Evolutionary conservation across 2,888 invertebrate genomes (phyloP).

Genomic region (Diplazon laetatorius): DNA sequence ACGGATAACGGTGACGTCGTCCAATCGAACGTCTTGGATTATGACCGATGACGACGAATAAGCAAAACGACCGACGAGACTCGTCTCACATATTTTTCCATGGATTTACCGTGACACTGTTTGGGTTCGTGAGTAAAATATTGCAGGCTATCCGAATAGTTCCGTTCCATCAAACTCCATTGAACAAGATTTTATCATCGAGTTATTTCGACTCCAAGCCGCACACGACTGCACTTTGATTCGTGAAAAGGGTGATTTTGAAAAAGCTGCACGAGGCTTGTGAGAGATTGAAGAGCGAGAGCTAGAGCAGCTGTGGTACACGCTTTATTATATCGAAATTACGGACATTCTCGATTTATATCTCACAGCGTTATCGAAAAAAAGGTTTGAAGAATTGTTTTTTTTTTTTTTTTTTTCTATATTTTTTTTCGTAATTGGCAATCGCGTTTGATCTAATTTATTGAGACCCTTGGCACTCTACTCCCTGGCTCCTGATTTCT

Average conservation of each 20-base stretch:
- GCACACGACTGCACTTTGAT: not conserved
- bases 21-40: constrained; percentile 44
- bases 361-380: constrained; percentile 14
- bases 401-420: too few species aligned
- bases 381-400: too few species aligned
- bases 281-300: not conserved
- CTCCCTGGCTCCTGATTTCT: constrained; percentile 55
- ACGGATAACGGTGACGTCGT: constrained; percentile 67
- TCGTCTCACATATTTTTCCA: not conserved
- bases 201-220: too few species aligned
- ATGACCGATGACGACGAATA: constrained; percentile 34
- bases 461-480: constrained; percentile 38
- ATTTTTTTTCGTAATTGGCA: constrained; percentile 49
- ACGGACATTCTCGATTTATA: constrained; percentile 30
- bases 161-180: not conserved
- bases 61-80: not conserved
- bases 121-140: constrained; percentile 19
- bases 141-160: not conserved
- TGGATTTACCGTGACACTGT: constrained; percentile 12
- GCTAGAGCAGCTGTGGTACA: constrained; percentile 46
- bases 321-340: constrained; percentile 13
- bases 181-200: too few species aligned
- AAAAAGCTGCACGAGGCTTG: not conserved
- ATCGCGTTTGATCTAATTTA: constrained; percentile 51
- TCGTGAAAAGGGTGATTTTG: too few species aligned